Base-by-base conservation (phyloP, 2,888 invertebrate genomes). In the Drosophila quinaria region DNA sequence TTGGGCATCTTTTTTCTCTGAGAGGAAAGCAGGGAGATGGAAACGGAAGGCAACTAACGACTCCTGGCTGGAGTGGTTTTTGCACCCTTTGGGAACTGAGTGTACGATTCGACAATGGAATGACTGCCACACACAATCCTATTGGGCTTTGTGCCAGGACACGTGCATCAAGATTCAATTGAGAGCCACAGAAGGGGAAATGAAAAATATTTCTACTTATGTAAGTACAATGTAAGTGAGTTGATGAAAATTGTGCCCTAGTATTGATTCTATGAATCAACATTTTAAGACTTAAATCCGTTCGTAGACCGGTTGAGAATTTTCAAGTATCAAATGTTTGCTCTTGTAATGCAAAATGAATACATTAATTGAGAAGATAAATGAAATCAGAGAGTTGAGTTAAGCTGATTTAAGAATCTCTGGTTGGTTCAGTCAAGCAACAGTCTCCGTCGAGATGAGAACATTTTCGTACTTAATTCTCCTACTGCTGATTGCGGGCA, bases 121-220 rank as follows among this genome's bases (percentile, higher is more conserved):
- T 70, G 70, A 29, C 74, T 68, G 51, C 65, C 42, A 39, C 54
- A 39, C 54, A 52, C 63, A 68, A 79, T 82, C 69, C 71, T 72
- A 80, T 80, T 70, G 71, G 71, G 69, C 70, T 58, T 78, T 78
- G 78, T 69, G 78, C 68, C 68, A 58, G 52, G 46, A 65, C 81
- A 89, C 84, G 89, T 89, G 84, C 89, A 89, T 84, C 84, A 81
- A 84, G 69, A 84, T 84, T 89, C 87, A 89, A 87, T 89, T 83
- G 79, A 68, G 71, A 80, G 70, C 73, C 62, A 56, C 54, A 63
- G 70, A 37, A 42, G 37, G 29, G 19, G 49, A 65, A 54, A 70
- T 61, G 42, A 70, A 66, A 62, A 60, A 50, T 54, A 44, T 60
- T 59, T 62, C 9, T 29, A n/a, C 37, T 15, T 29, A 31, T 10